Evolutionary conservation across 2,797 vertebrate species (phyloP), one percentile per base, ranked within the genome.

Genomic region (Microctenopoma stevenorrisi): DNA sequence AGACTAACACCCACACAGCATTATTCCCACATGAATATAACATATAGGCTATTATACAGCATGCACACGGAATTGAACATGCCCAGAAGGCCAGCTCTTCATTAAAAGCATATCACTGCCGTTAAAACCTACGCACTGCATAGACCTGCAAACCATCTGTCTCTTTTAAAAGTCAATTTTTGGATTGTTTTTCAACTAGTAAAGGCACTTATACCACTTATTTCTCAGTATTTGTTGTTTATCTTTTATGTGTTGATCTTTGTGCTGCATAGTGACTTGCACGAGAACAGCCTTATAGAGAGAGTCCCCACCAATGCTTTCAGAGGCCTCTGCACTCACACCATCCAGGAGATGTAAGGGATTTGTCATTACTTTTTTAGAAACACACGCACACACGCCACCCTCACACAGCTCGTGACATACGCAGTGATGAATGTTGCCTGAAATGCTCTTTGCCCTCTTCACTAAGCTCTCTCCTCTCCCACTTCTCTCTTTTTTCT

Each of bases 251-350:
- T 37, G 4, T 54, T 62, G 14, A 44, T 58, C 46, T 68, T 10
- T 79, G 37, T 86, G 57, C 40, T 63, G 54, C 66, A 57, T 16
- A 95, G 94, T 58, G 87, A 92, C 52, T 76, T 95, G 35, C 75
- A 94, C 35, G 93, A 94, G 28, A 94, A 95, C 90, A 89, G 66
- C 70, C 52, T 88, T 86, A 89, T 95, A 57, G 48, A 89, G 55
- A 79, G 53, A 30, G 88, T 95, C 65, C 94, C 90, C 5, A 76
- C 87, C 69, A 93, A 94, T 28, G 94, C 94, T 51, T 94, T 95
- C 88, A 85, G 83, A 61, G 94, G 94, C 75, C 91, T 94, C 82
- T 93, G 91, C 83, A 89, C 71, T 71, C 84, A 89, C 61, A 83
- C 85, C 18, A 93, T 94, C 66, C 18, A 4, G 0, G 86, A 92